Percentiles rank a stretch among this genome's conserved stretches.
Evolutionary conservation across 2,113 vertebrate species (phyloP).

Genomic region (Zosterops hypoxanthus): DNA sequence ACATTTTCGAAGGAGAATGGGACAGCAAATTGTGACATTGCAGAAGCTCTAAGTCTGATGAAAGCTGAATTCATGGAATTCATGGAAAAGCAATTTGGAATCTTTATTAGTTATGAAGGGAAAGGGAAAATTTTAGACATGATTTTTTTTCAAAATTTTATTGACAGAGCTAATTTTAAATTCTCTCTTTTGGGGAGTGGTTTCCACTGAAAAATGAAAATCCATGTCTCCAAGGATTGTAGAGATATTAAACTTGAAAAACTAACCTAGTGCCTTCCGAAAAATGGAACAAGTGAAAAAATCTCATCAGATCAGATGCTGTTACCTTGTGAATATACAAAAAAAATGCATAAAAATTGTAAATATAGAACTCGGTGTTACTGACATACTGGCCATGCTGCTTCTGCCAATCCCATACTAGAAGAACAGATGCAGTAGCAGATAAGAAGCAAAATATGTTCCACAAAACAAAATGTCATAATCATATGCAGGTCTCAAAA

Average conservation of each 20-base stretch:
- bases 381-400: background rate
- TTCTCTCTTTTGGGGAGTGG: background rate
- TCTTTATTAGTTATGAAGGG: background rate
- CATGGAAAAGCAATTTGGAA: background rate
- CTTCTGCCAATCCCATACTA: background rate
- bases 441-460: background rate
- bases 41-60: background rate
- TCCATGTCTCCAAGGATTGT: background rate
- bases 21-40: background rate
- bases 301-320: background rate
- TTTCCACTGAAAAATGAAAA: background rate
- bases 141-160: background rate
- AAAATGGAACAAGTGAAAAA: background rate
- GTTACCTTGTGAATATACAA: background rate
- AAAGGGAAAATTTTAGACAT: background rate
- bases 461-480: background rate
- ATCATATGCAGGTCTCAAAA: background rate
- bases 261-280: background rate
- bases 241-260: background rate
- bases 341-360: background rate
- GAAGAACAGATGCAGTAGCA: background rate
- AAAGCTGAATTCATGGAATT: background rate
- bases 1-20: background rate
- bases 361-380: background rate
- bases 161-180: background rate